Conservation (phyloP, 2,797 vertebrate genomes). For the Myotis planiceps region DNA sequence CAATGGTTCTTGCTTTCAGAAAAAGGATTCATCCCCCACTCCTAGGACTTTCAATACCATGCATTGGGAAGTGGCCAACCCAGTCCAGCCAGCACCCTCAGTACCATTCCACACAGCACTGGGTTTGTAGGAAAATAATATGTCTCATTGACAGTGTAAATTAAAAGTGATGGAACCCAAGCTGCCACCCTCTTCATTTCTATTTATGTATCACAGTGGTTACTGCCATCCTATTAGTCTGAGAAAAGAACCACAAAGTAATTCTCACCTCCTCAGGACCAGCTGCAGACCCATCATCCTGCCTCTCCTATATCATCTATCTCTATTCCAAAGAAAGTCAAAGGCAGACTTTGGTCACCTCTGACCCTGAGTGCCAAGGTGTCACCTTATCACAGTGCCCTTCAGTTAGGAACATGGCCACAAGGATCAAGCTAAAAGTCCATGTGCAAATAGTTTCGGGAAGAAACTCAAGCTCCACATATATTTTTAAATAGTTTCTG, state of each 20-base stretch:
- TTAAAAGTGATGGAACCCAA: not conserved
- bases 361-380: not conserved
- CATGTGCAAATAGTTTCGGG: not conserved
- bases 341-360: not conserved
- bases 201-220: not conserved
- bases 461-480: not conserved
- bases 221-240: constrained; percentile 19
- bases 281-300: not conserved
- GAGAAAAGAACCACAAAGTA: constrained; percentile 34
- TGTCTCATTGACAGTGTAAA: not conserved
- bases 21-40: not conserved
- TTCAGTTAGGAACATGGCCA: not conserved
- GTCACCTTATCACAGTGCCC: not conserved
- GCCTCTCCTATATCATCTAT: not conserved
- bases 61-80: not conserved
- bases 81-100: not conserved
- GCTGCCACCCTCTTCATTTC: not conserved
- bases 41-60: not conserved
- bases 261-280: constrained; percentile 28
- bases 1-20: not conserved
- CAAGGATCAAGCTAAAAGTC: not conserved
- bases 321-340: not conserved
- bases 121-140: not conserved
- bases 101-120: not conserved
- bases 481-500: not conserved